Percentiles rank a stretch among this genome's conserved stretches.
Evolutionary conservation across 2,888 invertebrate genomes (phyloP).

Genomic region (Ethmia dodecea): DNA sequence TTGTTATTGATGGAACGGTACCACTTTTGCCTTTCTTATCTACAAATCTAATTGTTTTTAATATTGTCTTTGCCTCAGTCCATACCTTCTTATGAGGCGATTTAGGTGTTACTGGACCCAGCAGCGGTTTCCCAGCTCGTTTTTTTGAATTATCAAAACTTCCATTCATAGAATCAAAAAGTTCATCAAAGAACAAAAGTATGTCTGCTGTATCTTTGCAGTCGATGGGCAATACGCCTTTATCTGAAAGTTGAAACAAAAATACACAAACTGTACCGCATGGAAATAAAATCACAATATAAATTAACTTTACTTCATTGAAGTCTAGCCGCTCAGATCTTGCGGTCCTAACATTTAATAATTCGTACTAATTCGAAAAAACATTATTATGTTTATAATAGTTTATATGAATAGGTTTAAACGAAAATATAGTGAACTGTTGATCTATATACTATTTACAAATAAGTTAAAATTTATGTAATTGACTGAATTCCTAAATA

Average conservation of each 20-base stretch:
- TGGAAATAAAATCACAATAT: neutral
- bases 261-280: neutral
- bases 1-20: conserved; percentile 2
- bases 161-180: conserved; percentile 16
- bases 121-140: conserved; percentile 5
- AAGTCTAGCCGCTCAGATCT: neutral
- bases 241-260: conserved; percentile 7
- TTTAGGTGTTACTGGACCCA: conserved; percentile 9
- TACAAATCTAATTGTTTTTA: conserved; percentile 8
- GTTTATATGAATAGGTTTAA: neutral
- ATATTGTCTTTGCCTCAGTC: conserved; percentile 1
- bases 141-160: conserved; percentile 7
- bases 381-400: no score
- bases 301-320: neutral
- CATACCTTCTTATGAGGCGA: conserved; percentile 10
- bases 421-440: neutral
- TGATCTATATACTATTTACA: no score
- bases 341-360: no score
- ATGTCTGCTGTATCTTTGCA: conserved; percentile 13
- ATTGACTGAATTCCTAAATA: no score
- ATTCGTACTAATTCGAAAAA: no score
- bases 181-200: conserved; percentile 10
- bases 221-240: conserved; percentile 6
- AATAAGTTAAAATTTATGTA: no score
- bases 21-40: neutral